Evolutionary conservation across 2,797 vertebrate species (phyloP).

Genomic region (Ctenopoma multispine): DNA sequence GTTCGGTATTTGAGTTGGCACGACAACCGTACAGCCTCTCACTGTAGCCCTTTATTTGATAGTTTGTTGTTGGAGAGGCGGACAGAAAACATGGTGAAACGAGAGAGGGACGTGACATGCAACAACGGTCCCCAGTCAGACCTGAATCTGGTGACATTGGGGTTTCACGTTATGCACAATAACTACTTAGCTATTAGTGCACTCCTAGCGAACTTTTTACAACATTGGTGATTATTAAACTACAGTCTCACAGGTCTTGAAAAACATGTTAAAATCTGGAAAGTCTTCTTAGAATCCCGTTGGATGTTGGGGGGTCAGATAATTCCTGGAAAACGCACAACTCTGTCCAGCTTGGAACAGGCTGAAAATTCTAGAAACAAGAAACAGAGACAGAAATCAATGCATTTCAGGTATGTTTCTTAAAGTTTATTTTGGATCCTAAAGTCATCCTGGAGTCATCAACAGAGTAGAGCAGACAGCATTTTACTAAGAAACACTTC

Average conservation of each 20-base stretch:
- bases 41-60: neutral
- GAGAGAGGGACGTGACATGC: no score
- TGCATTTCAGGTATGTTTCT: slow-evolving; percentile 1
- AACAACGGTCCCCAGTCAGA: no score
- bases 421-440: slow-evolving; percentile 5
- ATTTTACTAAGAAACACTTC: slow-evolving; percentile 17
- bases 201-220: slow-evolving; percentile 25
- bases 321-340: neutral
- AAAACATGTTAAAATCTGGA: neutral
- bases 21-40: slow-evolving; percentile 26
- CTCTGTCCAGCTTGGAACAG: neutral
- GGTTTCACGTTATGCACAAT: no score
- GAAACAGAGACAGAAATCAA: neutral
- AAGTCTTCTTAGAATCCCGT: slow-evolving; percentile 13
- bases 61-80: no score
- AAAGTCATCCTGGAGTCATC: neutral
- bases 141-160: no score
- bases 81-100: no score
- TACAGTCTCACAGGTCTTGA: neutral
- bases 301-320: neutral
- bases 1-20: slow-evolving; percentile 66
- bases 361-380: neutral
- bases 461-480: slow-evolving; percentile 9
- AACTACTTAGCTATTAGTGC: no score
- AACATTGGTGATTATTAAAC: slow-evolving; percentile 21